These are phyloP conservation scores for Anguilla rostrata DNA, from an alignment of 2,113 vertebrate species.

Conservation along the genomic window DNA sequence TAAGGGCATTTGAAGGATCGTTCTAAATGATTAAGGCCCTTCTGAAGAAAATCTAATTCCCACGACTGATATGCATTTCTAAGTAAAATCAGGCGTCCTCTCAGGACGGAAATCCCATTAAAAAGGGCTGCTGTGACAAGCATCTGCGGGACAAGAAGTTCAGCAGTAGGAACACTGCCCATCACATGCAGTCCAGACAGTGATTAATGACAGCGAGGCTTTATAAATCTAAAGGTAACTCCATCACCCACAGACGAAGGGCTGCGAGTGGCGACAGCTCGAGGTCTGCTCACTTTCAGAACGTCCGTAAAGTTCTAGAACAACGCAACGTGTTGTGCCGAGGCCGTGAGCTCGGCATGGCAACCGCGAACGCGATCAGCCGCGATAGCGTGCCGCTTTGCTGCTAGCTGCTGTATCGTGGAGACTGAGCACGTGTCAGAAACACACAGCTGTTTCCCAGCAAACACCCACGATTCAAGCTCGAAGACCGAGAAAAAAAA, in stretches of 20 bases:
- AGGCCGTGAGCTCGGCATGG: not conserved
- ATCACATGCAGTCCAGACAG: not conserved
- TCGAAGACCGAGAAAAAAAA: not conserved
- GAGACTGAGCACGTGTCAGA: constrained; percentile 36
- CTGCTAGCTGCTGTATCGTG: constrained; percentile 59
- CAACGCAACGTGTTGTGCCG: not conserved
- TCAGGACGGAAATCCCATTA: constrained; percentile 31
- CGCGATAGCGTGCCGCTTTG: constrained; percentile 31
- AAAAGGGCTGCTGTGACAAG: constrained; percentile 14
- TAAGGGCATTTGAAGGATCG: constrained; percentile 35
- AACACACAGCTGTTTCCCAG: constrained; percentile 29
- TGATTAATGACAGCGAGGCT: not conserved
- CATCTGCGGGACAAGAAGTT: not conserved
- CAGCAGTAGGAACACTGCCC: not conserved
- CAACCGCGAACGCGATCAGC: constrained; percentile 43
- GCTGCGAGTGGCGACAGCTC: not conserved
- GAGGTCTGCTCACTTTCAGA: not conserved
- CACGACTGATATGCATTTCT: constrained; percentile 21
- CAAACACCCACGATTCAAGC: not conserved
- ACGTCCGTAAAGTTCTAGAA: not conserved
- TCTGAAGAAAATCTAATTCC: constrained; percentile 29
- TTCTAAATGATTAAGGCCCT: constrained; percentile 27
- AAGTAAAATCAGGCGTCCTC: constrained; percentile 29
- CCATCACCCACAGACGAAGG: not conserved
- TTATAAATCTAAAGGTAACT: not conserved